Evolutionary conservation across 2,113 vertebrate species (phyloP).

Genomic region (Pleuronectes platessa): DNA sequence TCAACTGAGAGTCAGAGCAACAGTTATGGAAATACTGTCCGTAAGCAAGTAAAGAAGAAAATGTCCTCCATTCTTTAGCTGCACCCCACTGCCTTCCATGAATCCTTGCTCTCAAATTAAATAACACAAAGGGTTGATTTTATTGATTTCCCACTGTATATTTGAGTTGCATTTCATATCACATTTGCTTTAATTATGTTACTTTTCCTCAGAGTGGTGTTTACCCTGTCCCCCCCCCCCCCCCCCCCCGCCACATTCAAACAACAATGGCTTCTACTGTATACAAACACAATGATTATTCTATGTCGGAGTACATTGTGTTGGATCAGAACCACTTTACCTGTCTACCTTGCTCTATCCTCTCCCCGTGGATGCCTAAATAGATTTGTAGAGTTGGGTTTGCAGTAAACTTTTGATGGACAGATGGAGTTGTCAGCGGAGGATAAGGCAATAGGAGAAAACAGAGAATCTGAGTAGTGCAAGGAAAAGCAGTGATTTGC

Average conservation of each 20-base stretch:
- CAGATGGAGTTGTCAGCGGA: constrained; percentile 8
- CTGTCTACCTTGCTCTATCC: constrained; percentile 22
- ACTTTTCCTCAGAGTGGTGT: not conserved
- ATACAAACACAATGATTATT: too few relatives aligned
- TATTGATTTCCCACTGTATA: not conserved
- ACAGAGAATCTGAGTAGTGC: constrained; percentile 6
- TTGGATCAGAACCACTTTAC: not conserved
- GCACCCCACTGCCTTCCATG: too few relatives aligned
- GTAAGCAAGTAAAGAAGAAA: too few relatives aligned
- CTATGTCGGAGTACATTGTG: not conserved
- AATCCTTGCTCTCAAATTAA: not conserved
- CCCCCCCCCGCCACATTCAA: too few relatives aligned
- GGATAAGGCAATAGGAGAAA: constrained; percentile 3
- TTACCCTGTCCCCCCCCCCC: too few relatives aligned
- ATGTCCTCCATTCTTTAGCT: too few relatives aligned
- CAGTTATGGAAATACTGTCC: too few relatives aligned
- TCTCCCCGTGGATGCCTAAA: not conserved
- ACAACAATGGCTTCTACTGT: too few relatives aligned
- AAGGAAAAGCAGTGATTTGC: not conserved
- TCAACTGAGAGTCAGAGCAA: not conserved
- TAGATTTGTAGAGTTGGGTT: constrained; percentile 39
- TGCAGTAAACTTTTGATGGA: constrained; percentile 40
- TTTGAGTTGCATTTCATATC: not conserved
- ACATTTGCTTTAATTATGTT: not conserved
- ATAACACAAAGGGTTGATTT: not conserved